These are phyloP conservation scores for Carposina sasakii DNA, from an alignment of 1,140 invertebrate genomes.

Conservation along the genomic window DNA sequence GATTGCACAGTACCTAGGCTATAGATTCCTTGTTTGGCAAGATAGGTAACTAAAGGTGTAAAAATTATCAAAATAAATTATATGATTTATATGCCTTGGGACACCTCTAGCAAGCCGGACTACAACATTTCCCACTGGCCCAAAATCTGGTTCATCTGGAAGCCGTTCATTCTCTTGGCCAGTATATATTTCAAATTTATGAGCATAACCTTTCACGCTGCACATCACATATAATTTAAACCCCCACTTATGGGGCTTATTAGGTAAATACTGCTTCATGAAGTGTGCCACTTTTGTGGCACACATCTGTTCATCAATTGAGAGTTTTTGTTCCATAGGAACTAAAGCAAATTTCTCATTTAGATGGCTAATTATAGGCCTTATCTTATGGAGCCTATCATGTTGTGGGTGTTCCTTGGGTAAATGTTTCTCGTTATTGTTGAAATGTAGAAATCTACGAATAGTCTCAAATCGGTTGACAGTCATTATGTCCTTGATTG, in stretches of 20 bases:
- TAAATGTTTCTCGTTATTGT: constrained; percentile 29
- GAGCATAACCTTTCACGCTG: constrained; percentile 31
- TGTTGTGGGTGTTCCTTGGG: constrained; percentile 26
- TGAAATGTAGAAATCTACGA: constrained; percentile 32
- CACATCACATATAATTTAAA: constrained; percentile 47
- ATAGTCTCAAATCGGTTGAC: constrained; percentile 33
- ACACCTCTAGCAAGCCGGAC: no score
- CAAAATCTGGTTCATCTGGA: constrained; percentile 38
- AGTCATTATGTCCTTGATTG: constrained; percentile 25
- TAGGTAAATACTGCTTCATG: constrained; percentile 39
- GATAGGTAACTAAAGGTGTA: no score
- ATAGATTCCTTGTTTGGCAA: no score
- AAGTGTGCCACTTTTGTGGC: constrained; percentile 37
- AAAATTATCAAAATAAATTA: no score
- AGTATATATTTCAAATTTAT: constrained; percentile 34
- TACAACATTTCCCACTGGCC: no score
- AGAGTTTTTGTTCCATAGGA: constrained; percentile 34
- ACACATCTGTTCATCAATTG: constrained; percentile 42
- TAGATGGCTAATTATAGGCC: constrained; percentile 34
- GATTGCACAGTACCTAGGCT: no score
- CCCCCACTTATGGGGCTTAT: constrained; percentile 51
- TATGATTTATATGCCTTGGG: no score
- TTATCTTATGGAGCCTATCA: constrained; percentile 34
- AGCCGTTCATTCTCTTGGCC: constrained; percentile 30
- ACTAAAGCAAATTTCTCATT: constrained; percentile 34